Evolutionary conservation across 2,113 vertebrate species (phyloP).

Genomic region (Orthochromis malagaraziensis): DNA sequence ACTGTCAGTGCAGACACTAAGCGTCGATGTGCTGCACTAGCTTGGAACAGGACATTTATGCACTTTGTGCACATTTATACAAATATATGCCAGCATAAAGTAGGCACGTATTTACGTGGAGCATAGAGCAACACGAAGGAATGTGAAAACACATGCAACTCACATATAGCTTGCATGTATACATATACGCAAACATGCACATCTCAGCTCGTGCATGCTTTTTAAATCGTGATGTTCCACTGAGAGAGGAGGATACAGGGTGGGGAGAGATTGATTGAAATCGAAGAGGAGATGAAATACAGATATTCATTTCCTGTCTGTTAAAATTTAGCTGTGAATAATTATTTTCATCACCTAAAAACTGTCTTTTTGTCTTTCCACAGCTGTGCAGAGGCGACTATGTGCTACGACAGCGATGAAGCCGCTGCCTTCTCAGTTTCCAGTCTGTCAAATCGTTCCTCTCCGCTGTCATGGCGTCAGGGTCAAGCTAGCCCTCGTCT

Average conservation of each 20-base stretch:
- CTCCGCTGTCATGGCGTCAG: constrained; percentile 90
- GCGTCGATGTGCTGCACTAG: background rate
- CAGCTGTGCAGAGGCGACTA: constrained; percentile 82
- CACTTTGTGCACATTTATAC: background rate
- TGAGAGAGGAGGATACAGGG: background rate
- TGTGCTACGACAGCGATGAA: constrained; percentile 90
- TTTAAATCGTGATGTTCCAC: background rate
- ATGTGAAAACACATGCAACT: background rate
- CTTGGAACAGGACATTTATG: background rate
- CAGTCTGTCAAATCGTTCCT: constrained; percentile 91
- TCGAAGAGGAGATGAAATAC: background rate
- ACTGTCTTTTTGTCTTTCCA: background rate
- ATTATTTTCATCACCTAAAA: background rate
- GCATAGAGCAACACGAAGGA: background rate
- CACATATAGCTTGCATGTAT: background rate
- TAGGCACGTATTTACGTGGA: background rate
- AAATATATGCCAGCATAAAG: background rate
- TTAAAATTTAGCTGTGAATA: background rate
- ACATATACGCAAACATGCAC: background rate
- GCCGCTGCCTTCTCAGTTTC: constrained; percentile 85
- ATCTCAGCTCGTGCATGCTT: background rate
- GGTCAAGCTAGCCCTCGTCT: constrained; percentile 91
- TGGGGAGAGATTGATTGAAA: background rate
- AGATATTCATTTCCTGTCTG: background rate
- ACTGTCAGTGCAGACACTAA: background rate